phyloP scores from a whole-genome alignment of 2,888 invertebrate genomes.

The Lasioglossum morio region DNA sequence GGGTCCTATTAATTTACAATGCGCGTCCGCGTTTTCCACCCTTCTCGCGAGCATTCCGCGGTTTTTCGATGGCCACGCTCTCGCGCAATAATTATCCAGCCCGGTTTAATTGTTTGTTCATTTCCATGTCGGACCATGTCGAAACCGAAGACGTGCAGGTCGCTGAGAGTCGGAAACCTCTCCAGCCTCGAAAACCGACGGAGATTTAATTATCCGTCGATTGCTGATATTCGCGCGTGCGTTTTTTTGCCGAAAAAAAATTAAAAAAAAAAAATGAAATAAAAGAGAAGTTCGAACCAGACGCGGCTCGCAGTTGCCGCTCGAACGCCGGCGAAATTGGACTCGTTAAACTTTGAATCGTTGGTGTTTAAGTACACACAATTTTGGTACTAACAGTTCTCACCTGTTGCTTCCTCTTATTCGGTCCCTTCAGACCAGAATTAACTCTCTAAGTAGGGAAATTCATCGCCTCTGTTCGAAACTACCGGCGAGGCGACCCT shows the following conservation, averaged over 20 bases:
- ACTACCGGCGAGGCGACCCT: not conserved
- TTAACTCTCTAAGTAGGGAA: slow-evolving; percentile 5
- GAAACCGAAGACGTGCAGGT: slow-evolving; percentile 17
- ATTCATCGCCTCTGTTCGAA: slow-evolving; percentile 3
- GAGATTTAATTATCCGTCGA: not conserved
- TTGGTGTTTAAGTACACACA: slow-evolving; percentile 1
- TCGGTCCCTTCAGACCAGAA: slow-evolving; percentile 4
- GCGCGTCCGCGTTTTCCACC: slow-evolving; percentile 48
- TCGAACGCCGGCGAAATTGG: not conserved
- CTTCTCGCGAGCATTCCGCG: slow-evolving; percentile 48
- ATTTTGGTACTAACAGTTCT: slow-evolving; percentile 20
- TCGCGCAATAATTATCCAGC: slow-evolving; percentile 47
- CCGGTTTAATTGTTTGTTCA: slow-evolving; percentile 17
- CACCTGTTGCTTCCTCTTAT: slow-evolving; percentile 31
- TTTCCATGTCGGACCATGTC: not conserved
- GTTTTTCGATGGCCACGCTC: slow-evolving; percentile 45
- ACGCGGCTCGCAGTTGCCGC: not conserved
- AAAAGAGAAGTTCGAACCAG: not conserved
- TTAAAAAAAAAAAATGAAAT: not conserved
- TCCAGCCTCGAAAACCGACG: not conserved
- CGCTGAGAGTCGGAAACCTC: not conserved
- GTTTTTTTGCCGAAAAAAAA: not conserved
- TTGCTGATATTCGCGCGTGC: not conserved
- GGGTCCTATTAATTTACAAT: slow-evolving; percentile 45
- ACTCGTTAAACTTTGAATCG: slow-evolving; percentile 12